phyloP scores from a whole-genome alignment of 2,797 vertebrate species.

The Amphiprion clarkii region DNA sequence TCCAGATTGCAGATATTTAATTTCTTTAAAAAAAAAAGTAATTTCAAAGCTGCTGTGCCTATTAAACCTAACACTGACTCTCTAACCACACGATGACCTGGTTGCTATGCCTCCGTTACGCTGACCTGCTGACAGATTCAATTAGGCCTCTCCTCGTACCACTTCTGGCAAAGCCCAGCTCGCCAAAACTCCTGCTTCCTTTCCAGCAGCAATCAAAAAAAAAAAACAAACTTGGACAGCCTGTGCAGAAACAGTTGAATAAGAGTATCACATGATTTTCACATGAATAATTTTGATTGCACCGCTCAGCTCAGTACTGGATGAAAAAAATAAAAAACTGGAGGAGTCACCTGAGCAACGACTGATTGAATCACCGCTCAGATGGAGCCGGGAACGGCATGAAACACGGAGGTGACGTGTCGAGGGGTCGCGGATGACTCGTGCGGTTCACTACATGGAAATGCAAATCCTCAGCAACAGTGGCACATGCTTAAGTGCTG shows the following conservation, averaged over 20 bases:
- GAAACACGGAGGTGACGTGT: slow-evolving; percentile 16
- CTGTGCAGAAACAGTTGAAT: slow-evolving; percentile 31
- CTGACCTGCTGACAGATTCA: slow-evolving; percentile 71
- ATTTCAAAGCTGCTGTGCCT: slow-evolving; percentile 48
- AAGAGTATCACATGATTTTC: slow-evolving; percentile 48
- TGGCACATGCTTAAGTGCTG: slow-evolving; percentile 26
- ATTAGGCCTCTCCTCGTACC: slow-evolving; percentile 63
- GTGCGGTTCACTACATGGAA: neutral
- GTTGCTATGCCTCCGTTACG: slow-evolving; percentile 48
- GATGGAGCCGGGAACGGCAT: slow-evolving; percentile 4
- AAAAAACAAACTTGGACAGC: slow-evolving; percentile 53
- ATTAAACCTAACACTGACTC: slow-evolving; percentile 53
- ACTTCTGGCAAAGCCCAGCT: slow-evolving; percentile 30
- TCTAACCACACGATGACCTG: slow-evolving; percentile 65
- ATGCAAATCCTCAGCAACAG: slow-evolving; percentile 4
- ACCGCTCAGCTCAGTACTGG: neutral
- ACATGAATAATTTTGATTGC: slow-evolving; percentile 55
- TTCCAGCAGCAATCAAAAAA: slow-evolving; percentile 64
- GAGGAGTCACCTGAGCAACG: slow-evolving; percentile 24
- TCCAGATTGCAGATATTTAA: slow-evolving; percentile 27
- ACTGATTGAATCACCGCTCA: slow-evolving; percentile 30
- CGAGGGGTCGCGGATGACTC: slow-evolving; percentile 9
- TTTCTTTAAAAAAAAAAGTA: neutral
- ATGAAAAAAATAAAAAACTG: neutral
- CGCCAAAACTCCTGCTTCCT: slow-evolving; percentile 14